Evolutionary conservation across 2,797 vertebrate genomes (phyloP), one percentile per base, ranked within the genome.

Genomic region (Smutsia temminckii): DNA sequence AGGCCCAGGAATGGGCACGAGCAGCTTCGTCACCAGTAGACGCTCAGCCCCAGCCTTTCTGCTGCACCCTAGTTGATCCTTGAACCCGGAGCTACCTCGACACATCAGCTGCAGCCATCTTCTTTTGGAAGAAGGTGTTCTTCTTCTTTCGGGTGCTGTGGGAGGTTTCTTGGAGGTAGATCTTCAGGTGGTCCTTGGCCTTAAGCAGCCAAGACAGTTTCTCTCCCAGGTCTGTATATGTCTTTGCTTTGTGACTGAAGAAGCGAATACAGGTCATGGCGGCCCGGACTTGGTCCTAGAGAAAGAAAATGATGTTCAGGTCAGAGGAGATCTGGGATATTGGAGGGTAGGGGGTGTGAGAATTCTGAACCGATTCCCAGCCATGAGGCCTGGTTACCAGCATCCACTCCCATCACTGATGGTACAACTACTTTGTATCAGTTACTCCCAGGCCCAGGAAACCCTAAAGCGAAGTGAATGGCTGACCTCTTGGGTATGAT

Each of bases 221-320:
- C 96, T 99, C 99, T 94, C 99, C 99, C 68, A 99, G 98, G 96
- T 99, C 99, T 0, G 99, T 98, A 94, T 99, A 99, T 0, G 99
- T 99, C 86, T 98, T 98, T 21, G 99, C 99, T 85, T 99, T 99
- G 27, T 99, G 98, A 63, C 99, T 99, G 97, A 99, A 99, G 98
- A 99, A 99, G 17, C 99, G 98, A 93, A 99, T 99, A 90, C 99
- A 99, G 20, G 99, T 99, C 99, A 99, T 99, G 68, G 99, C 99
- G 0, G 99, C 99, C 75, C 99, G 99, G 71, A 99, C 99, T 0
- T 99, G 99, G 98, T 99, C 99, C 99, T 99, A 97, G 25, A 90
- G 96, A 71, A 92, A 88, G 93, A 13, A 93, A 93, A 46, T 23
- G 21, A 88, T 2, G 49, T 29, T 34, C 4, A 46, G 63, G 57